Conservation (phyloP, 1,140 invertebrate species). For the Olivierus martensii region DNA sequence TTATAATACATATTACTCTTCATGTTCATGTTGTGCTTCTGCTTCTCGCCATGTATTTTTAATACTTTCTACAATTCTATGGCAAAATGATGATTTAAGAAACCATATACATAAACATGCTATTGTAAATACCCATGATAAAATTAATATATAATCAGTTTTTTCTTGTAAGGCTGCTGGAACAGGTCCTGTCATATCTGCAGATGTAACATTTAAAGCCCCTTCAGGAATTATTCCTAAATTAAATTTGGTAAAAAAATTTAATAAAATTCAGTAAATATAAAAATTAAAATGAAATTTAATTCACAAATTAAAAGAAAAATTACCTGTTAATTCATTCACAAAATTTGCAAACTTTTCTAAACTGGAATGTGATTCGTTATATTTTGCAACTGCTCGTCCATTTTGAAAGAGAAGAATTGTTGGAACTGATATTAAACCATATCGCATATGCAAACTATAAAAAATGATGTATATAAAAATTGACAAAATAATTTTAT, state of each 20-base stretch:
- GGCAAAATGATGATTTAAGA: constrained; percentile 59
- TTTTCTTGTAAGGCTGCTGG: constrained; percentile 51
- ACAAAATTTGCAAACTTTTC: constrained; percentile 70
- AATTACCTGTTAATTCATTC: constrained; percentile 52
- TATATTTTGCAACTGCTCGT: constrained; percentile 68
- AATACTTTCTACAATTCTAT: constrained; percentile 63
- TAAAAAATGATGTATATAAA: background rate
- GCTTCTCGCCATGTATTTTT: constrained; percentile 81
- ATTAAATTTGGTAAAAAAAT: constrained; percentile 33
- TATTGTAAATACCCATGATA: constrained; percentile 75
- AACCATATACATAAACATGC: constrained; percentile 61
- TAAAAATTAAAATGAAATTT: no score
- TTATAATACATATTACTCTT: no score
- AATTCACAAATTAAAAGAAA: background rate
- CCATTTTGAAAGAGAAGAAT: constrained; percentile 87
- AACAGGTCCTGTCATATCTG: constrained; percentile 45
- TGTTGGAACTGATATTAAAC: constrained; percentile 84
- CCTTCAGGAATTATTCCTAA: constrained; percentile 9
- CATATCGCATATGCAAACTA: constrained; percentile 72
- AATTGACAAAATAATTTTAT: no score
- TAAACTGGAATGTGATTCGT: constrained; percentile 64
- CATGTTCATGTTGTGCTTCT: constrained; percentile 56
- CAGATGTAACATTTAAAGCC: constrained; percentile 12
- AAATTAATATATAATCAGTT: constrained; percentile 63
- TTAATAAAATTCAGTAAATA: constrained; percentile 14